phyloP scores from a whole-genome alignment of 2,888 invertebrate genomes.

The Embidobia sp. region DNA sequence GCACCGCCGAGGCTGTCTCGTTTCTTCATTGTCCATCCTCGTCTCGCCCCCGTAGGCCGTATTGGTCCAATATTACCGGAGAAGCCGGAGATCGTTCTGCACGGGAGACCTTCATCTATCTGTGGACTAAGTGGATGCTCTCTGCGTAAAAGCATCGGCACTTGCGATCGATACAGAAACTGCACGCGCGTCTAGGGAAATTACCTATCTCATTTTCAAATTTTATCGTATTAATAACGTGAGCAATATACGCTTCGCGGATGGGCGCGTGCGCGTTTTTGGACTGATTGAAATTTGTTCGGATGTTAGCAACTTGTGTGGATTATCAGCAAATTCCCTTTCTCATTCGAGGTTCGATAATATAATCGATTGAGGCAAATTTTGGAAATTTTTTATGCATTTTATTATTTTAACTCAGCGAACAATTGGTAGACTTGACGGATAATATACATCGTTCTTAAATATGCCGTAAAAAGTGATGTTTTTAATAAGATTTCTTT shows the following conservation, averaged over 20 bases:
- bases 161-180: conserved; percentile 62
- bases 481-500: too few relatives aligned
- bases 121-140: conserved; percentile 62
- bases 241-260: conserved; percentile 6
- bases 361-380: too few relatives aligned
- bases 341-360: too few relatives aligned
- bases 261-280: neutral
- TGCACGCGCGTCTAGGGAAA: conserved; percentile 57
- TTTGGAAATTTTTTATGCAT: too few relatives aligned
- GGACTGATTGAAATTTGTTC: too few relatives aligned
- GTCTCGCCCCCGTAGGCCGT: conserved; percentile 33
- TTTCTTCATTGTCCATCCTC: conserved; percentile 9
- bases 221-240: conserved; percentile 30
- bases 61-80: conserved; percentile 45
- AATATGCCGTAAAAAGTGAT: too few relatives aligned
- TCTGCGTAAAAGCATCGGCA: conserved; percentile 62
- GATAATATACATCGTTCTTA: too few relatives aligned
- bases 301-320: too few relatives aligned
- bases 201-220: conserved; percentile 49
- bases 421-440: too few relatives aligned
- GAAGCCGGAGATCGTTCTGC: conserved; percentile 51
- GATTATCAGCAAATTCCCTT: too few relatives aligned
- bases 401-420: too few relatives aligned
- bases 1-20: conserved; percentile 28
- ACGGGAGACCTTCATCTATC: conserved; percentile 64